Percentiles rank a stretch among this genome's conserved stretches.
Conservation (phyloP, 2,113 vertebrate genomes). For the Prolemur simus region DNA sequence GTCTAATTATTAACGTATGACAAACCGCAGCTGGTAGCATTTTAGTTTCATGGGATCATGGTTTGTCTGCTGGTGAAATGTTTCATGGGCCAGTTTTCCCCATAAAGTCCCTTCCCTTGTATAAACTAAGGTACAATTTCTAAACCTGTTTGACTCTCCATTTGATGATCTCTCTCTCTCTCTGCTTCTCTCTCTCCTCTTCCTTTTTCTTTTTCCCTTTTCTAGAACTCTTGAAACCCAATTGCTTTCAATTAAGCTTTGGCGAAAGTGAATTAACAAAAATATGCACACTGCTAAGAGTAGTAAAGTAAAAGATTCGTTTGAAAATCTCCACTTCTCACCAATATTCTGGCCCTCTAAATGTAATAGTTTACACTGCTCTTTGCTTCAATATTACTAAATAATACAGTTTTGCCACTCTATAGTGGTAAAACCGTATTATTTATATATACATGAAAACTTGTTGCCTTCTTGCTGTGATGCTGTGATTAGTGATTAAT, state of each 20-base stretch:
- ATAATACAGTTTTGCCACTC: fast-evolving
- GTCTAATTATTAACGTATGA: too few species aligned
- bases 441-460: too few species aligned
- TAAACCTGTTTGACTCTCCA: too few species aligned
- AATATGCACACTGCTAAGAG: fast-evolving
- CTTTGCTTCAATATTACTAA: too few species aligned
- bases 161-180: too few species aligned
- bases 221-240: not conserved
- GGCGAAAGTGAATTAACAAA: not conserved
- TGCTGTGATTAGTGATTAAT: too few species aligned
- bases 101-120: fast-evolving
- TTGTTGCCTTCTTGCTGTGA: not conserved
- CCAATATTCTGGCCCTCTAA: not conserved
- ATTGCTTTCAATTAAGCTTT: not conserved
- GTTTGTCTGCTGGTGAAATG: fast-evolving
- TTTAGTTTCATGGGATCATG: not conserved
- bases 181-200: not conserved
- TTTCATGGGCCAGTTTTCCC: fast-evolving
- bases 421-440: not conserved
- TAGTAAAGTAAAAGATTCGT: not conserved
- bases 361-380: fast-evolving
- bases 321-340: not conserved
- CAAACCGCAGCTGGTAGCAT: too few species aligned
- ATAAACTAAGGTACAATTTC: not conserved
- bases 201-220: not conserved